A percentile compares a stretch with the other conserved stretches of the same genome.
These are phyloP conservation scores for Cacoxenus indagator DNA, from an alignment of 2,888 invertebrate genomes.

Conservation along the genomic window DNA sequence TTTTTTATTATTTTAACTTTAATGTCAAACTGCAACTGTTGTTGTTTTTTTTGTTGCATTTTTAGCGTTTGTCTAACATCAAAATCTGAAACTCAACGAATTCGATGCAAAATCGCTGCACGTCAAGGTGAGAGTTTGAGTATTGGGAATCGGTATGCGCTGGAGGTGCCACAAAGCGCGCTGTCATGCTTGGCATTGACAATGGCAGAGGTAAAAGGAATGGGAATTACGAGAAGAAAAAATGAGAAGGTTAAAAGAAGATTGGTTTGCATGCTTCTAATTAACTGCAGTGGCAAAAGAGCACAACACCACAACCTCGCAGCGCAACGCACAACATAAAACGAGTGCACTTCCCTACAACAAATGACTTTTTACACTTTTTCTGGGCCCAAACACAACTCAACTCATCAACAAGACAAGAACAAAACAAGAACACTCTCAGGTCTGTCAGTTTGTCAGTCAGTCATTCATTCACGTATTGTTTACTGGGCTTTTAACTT, in stretches of 20 bases:
- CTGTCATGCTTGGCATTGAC: too few species aligned
- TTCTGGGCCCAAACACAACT: not conserved
- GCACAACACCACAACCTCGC: not conserved
- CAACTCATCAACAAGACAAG: not conserved
- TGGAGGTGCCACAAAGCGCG: not conserved
- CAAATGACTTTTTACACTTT: not conserved
- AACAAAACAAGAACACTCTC: not conserved
- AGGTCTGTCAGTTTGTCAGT: not conserved
- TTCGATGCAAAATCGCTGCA: not conserved
- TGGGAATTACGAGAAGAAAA: too few species aligned
- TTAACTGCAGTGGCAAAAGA: slow-evolving; percentile 61
- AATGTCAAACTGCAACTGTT: not conserved
- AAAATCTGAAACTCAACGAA: not conserved
- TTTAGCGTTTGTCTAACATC: not conserved
- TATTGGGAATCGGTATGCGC: slow-evolving; percentile 3
- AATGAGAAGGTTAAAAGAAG: not conserved
- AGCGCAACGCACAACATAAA: not conserved
- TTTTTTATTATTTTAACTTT: too few species aligned
- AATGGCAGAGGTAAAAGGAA: not conserved
- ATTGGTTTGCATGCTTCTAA: too few species aligned
- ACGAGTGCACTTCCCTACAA: slow-evolving; percentile 22
- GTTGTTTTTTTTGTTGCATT: too few species aligned
- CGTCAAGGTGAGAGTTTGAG: slow-evolving; percentile 12
- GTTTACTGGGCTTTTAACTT: slow-evolving; percentile 61
- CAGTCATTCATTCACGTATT: slow-evolving; percentile 27